Evolutionary conservation across 2,113 vertebrate genomes (phyloP), one percentile per base, ranked within the genome.

Genomic region (Peromyscus maniculatus): DNA sequence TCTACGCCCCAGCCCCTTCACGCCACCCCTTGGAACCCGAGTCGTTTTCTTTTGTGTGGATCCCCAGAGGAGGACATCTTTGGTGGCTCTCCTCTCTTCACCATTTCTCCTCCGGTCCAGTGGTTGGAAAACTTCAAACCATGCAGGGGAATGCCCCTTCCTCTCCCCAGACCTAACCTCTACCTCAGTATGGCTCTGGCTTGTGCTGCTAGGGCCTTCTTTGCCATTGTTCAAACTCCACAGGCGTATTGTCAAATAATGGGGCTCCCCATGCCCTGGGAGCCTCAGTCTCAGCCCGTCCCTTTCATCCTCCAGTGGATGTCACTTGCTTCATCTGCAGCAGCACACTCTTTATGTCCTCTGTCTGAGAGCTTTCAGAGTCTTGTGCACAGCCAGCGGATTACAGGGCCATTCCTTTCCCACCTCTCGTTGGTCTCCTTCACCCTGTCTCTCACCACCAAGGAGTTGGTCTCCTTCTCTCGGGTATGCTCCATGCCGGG

Each of bases 1-100:
- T 24, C 89, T 36, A 75, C 0, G 7, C 36, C 67, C 3, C 49
- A 43, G 1, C 4, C 64, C 49, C 26, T 57, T 49, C 11, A 10
- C 0, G 0, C 21, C 10, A 0, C 0, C 0, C 46, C 66, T 6
- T 4, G 26, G 57, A 24, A 52, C 22, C 46, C 0, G 0, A 52
- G 78, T 79, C 3, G 5, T 69, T 7, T 49, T 39, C 49, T 24
- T 57, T 64, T 13, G 33, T 33, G 72, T 2, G 16, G 21, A 59
- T 39, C 11, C 1, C 19, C 2, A 24, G 0, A 26, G 78, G 26
- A 2, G 17, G 49, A 62, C 33, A 26, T 66, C 24, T 16, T 22
- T 1, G 2, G 12, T 26, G 55, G 36, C 78, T 24, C 24, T 80
- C 57, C 78, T 24, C 52, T 90, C 59, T 77, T 31, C 10, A n/a